These are phyloP conservation scores for Apostichopus japonicus DNA, from an alignment of 35 echinoderm and acorn worm species.

Conservation along the genomic window DNA sequence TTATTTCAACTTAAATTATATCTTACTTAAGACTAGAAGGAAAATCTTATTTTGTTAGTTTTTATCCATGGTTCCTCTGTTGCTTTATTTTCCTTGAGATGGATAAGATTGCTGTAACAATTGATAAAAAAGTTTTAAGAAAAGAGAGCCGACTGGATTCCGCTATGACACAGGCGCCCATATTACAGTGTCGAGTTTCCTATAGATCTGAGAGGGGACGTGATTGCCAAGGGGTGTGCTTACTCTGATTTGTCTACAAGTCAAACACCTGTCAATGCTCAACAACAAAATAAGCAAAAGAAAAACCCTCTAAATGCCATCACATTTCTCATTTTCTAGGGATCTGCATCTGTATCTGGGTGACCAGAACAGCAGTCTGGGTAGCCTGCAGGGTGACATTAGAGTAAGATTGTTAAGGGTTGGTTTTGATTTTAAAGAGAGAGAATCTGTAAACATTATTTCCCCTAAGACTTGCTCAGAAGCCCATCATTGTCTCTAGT, in stretches of 20 bases:
- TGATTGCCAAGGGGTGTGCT: neutral
- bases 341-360: neutral
- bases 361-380: neutral
- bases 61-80: too few relatives aligned
- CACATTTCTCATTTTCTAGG: neutral
- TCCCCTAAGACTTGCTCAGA: neutral
- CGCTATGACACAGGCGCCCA: too few relatives aligned
- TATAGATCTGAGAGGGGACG: neutral
- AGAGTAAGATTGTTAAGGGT: neutral
- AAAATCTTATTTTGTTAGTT: too few relatives aligned
- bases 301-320: slow-evolving; percentile 4
- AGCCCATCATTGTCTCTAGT: too few relatives aligned
- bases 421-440: neutral
- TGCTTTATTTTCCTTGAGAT: too few relatives aligned
- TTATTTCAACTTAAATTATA: too few relatives aligned
- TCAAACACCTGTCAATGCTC: slow-evolving; percentile 1
- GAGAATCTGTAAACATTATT: neutral
- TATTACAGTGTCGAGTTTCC: too few relatives aligned
- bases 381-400: neutral
- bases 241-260: slow-evolving; percentile 13
- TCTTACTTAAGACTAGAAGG: too few relatives aligned
- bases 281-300: neutral
- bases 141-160: too few relatives aligned
- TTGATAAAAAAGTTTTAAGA: too few relatives aligned
- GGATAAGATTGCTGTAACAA: too few relatives aligned